A percentile compares a stretch with the other conserved stretches of the same genome.
Evolutionary conservation across 2,888 invertebrate species (phyloP).

Genomic region (Timandra comae): DNA sequence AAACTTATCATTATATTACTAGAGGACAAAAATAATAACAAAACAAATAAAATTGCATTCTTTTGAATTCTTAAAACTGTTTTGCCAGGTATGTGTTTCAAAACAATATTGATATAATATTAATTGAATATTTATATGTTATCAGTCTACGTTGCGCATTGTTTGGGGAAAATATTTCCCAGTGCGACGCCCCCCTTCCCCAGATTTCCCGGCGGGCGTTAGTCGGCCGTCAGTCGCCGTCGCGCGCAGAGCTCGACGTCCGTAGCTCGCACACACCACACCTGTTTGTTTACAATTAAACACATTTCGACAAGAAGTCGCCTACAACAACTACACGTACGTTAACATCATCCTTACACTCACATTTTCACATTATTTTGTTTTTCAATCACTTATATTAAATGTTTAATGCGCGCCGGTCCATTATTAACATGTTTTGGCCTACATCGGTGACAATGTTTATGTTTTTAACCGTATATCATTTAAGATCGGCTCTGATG

Average conservation of each 20-base stretch:
- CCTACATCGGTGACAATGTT: conserved; percentile 22
- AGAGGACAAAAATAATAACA: too few species aligned
- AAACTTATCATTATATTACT: too few species aligned
- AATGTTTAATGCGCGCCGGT: not conserved
- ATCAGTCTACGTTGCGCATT: too few species aligned
- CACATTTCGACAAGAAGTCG: conserved; percentile 47
- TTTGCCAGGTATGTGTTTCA: too few species aligned
- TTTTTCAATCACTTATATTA: not conserved
- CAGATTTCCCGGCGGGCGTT: conserved; percentile 32
- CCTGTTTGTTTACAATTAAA: conserved; percentile 58
- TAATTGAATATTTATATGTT: too few species aligned
- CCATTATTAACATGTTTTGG: conserved; percentile 32
- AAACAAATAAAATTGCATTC: too few species aligned
- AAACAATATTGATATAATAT: too few species aligned
- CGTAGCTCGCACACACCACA: conserved; percentile 35
- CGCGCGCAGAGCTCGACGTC: conserved; percentile 39
- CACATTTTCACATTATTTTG: too few species aligned
- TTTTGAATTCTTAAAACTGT: too few species aligned
- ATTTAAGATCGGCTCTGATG: conserved; percentile 5
- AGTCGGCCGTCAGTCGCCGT: conserved; percentile 63
- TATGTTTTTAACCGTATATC: conserved; percentile 4
- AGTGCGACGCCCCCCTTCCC: conserved; percentile 30
- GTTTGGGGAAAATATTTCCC: conserved; percentile 38
- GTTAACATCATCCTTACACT: conserved; percentile 25
- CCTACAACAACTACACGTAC: conserved; percentile 52